Evolutionary conservation across 2,113 vertebrate genomes (phyloP).

Genomic region (Solenodon paradoxus): DNA sequence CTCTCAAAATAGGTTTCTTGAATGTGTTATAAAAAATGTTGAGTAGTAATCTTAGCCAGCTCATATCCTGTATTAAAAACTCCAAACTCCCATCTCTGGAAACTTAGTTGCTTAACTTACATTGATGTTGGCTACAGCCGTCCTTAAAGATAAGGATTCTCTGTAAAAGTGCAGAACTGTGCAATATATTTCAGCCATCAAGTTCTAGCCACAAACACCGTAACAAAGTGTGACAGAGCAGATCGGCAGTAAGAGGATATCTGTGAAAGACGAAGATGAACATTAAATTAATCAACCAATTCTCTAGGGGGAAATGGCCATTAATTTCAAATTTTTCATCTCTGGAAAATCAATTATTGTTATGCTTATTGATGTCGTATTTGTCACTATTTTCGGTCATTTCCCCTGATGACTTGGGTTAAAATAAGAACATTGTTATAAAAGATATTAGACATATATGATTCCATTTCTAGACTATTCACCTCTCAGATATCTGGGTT

Average conservation of each 20-base stretch:
- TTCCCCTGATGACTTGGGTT: constrained; percentile 76
- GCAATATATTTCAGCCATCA: constrained; percentile 67
- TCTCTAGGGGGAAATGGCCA: constrained; percentile 82
- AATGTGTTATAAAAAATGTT: neutral
- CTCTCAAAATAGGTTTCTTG: neutral
- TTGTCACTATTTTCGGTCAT: constrained; percentile 82
- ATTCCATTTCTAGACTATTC: constrained; percentile 58
- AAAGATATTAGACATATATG: constrained; percentile 65
- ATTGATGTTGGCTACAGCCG: neutral
- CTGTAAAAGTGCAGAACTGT: constrained; percentile 52
- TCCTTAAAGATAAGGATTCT: neutral
- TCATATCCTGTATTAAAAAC: neutral
- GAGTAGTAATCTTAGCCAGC: neutral
- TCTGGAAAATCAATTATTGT: constrained; percentile 87
- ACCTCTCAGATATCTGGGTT: neutral
- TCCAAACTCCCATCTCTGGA: neutral
- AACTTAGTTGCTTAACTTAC: neutral
- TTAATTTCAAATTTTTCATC: constrained; percentile 88
- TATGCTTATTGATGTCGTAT: constrained; percentile 87
- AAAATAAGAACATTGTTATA: constrained; percentile 67
- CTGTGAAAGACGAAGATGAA: constrained; percentile 82
- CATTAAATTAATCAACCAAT: constrained; percentile 85
- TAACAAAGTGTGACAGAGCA: constrained; percentile 75
- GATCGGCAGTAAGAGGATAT: constrained; percentile 73
- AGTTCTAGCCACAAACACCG: constrained; percentile 63